Evolutionary conservation across 2,888 invertebrate species (phyloP).

Genomic region (Chymomyza procnemis): DNA sequence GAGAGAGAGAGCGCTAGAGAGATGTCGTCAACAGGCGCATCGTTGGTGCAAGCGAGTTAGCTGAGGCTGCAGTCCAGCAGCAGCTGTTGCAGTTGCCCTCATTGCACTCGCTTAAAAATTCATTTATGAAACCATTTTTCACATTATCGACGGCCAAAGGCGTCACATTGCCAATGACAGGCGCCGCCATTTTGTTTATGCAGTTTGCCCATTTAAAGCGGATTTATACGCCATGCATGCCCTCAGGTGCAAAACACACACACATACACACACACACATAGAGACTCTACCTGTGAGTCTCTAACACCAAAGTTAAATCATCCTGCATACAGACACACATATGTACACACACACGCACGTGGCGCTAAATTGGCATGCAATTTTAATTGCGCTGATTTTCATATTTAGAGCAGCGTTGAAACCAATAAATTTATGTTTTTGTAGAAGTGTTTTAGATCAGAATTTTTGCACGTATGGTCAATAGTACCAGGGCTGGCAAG

Average conservation of each 20-base stretch:
- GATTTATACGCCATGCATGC: not conserved
- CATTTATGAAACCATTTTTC: not conserved
- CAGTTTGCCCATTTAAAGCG: not conserved
- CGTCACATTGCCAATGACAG: not conserved
- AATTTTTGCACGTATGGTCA: not conserved
- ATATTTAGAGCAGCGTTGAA: constrained; percentile 36
- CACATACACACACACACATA: not conserved
- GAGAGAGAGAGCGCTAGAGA: not conserved
- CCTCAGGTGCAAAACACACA: not conserved
- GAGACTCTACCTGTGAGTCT: no score
- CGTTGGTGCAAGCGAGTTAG: not conserved
- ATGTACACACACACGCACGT: not conserved
- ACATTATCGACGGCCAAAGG: not conserved
- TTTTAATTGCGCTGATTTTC: constrained; percentile 65
- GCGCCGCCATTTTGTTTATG: not conserved
- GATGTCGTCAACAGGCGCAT: no score
- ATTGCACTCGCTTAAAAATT: not conserved
- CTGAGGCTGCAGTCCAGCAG: not conserved
- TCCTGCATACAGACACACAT: constrained; percentile 1
- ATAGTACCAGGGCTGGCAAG: not conserved
- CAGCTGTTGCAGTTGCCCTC: not conserved
- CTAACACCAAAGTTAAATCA: not conserved
- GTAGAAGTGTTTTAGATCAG: not conserved
- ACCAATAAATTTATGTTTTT: constrained; percentile 8
- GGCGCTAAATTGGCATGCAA: not conserved